phyloP scores from a whole-genome alignment of 2,888 invertebrate species.

The Pammene fasciana region DNA sequence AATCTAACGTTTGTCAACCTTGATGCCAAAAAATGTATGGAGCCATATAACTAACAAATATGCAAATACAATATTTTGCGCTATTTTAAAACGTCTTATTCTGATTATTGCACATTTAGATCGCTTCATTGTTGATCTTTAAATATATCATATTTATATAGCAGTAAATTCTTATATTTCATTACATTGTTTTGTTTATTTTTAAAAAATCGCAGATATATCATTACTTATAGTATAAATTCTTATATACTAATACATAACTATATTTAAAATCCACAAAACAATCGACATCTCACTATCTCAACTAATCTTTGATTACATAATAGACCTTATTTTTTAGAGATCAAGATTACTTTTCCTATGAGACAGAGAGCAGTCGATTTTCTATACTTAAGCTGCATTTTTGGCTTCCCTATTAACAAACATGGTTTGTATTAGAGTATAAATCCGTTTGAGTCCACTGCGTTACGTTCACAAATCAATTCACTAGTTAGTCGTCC shows the following conservation, averaged over 20 bases:
- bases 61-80: too few species aligned
- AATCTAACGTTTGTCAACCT: too few species aligned
- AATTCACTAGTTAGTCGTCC: neutral
- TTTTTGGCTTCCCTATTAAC: conserved; percentile 21
- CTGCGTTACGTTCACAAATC: conserved; percentile 16
- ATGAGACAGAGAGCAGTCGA: conserved; percentile 5
- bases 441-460: conserved; percentile 17
- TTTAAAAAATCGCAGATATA: conserved; percentile 20
- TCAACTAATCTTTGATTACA: neutral
- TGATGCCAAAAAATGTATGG: too few species aligned
- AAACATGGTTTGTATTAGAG: conserved; percentile 15
- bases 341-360: neutral
- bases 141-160: neutral
- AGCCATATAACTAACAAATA: too few species aligned
- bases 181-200: neutral
- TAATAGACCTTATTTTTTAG: neutral
- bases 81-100: neutral
- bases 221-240: neutral
- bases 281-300: conserved; percentile 6
- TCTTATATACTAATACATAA: neutral
- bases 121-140: neutral
- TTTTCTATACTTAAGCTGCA: conserved; percentile 2
- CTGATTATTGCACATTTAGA: conserved; percentile 1
- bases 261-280: conserved; percentile 20
- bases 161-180: neutral